Conservation (phyloP, 2,797 vertebrate species). For the Gallirallus australis region DNA sequence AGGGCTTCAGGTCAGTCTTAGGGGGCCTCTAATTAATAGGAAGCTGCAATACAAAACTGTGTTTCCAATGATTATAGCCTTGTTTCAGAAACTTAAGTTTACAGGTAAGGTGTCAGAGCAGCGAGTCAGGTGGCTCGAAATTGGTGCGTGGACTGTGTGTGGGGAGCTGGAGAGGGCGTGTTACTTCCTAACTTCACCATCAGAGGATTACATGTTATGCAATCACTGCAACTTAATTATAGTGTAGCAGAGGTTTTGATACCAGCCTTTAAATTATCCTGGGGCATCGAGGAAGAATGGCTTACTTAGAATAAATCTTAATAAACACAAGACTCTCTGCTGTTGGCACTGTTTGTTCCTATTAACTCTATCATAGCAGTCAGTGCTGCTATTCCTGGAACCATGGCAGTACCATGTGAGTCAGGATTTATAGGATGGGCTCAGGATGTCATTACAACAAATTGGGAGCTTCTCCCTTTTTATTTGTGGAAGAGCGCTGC, state of each 20-base stretch:
- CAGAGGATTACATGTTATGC: constrained; percentile 6
- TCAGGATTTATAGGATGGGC: constrained; percentile 45
- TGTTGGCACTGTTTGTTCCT: constrained; percentile 21
- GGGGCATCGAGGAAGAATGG: constrained; percentile 22
- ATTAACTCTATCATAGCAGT: not conserved
- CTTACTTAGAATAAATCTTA: constrained; percentile 71
- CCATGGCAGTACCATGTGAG: not conserved
- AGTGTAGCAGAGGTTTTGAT: constrained; percentile 20
- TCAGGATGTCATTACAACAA: constrained; percentile 70
- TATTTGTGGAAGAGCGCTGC: constrained; percentile 58
- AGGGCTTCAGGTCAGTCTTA: constrained; percentile 28
- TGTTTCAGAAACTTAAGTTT: constrained; percentile 25
- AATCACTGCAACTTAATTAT: constrained; percentile 29
- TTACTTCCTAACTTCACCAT: not conserved
- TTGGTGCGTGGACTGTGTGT: rapidly evolving
- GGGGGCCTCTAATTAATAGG: constrained; percentile 33
- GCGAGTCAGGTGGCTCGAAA: not conserved
- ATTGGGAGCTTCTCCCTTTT: constrained; percentile 61
- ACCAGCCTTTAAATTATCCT: constrained; percentile 58
- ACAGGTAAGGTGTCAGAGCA: not conserved
- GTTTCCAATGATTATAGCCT: constrained; percentile 27
- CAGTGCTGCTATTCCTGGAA: constrained; percentile 40
- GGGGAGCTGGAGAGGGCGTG: not conserved
- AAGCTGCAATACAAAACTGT: not conserved
- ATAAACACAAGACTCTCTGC: not conserved